These are phyloP conservation scores for Rousettus madagascariensis DNA, from an alignment of 2,797 vertebrate species.

Conservation along the genomic window DNA sequence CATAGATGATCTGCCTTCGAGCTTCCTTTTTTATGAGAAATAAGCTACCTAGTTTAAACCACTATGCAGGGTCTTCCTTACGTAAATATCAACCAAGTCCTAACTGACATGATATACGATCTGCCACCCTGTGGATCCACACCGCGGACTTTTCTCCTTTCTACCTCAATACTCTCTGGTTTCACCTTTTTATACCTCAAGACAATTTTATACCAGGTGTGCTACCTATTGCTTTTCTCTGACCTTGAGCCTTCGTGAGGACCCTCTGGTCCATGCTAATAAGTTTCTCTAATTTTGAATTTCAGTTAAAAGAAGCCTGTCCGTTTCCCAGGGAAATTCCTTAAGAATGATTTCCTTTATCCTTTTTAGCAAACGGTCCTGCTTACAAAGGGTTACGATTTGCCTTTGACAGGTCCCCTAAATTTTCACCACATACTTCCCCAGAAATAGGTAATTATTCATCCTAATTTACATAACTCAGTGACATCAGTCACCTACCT, in stretches of 20 bases:
- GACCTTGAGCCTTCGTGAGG: neutral
- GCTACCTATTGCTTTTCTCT: neutral
- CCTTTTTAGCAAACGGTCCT: neutral
- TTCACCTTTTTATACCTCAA: neutral
- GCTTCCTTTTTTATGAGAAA: neutral
- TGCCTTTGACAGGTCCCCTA: neutral
- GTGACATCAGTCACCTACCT: neutral
- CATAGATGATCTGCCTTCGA: neutral
- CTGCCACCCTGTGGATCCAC: neutral
- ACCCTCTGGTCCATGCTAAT: neutral
- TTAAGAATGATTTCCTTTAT: neutral
- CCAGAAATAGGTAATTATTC: neutral
- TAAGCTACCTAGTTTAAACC: neutral
- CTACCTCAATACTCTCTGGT: neutral
- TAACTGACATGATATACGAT: neutral
- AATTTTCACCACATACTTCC: neutral
- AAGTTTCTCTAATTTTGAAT: slow-evolving; percentile 11
- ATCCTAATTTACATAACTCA: neutral
- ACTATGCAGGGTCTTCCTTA: neutral
- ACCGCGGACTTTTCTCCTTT: neutral
- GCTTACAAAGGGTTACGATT: neutral
- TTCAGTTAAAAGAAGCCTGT: neutral
- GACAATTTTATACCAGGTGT: neutral
- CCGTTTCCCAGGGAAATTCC: neutral
- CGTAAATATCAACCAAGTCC: neutral